Evolutionary conservation across 2,797 vertebrate genomes (phyloP).

Genomic region (Emydoidea blandingii): DNA sequence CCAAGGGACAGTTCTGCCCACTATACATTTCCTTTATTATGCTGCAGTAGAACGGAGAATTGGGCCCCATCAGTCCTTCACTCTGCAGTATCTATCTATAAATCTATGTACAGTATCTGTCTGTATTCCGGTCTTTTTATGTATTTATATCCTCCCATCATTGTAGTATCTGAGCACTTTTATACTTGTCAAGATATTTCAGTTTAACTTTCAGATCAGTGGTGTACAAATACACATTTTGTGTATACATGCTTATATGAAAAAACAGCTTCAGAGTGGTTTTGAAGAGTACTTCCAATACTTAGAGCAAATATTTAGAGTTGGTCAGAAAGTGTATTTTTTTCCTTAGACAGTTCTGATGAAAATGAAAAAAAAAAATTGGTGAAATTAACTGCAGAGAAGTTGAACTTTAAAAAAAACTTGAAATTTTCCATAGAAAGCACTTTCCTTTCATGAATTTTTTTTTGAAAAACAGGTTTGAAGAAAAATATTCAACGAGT

Average conservation of each 20-base stretch:
- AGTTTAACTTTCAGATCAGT: neutral
- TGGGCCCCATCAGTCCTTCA: neutral
- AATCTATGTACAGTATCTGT: neutral
- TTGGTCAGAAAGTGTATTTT: constrained; percentile 23
- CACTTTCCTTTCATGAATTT: neutral
- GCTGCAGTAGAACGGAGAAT: neutral
- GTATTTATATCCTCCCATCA: neutral
- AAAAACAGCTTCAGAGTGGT: neutral
- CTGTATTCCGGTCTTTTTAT: neutral
- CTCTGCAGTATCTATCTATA: neutral
- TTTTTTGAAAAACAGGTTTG: neutral
- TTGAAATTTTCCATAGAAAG: neutral
- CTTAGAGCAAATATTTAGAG: neutral
- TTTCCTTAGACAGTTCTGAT: neutral
- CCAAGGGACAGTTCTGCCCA: neutral
- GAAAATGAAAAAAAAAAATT: neutral
- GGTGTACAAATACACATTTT: neutral
- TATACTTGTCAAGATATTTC: neutral
- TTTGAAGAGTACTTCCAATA: neutral
- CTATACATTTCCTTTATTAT: neutral
- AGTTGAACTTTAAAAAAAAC: neutral
- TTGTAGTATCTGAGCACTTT: neutral
- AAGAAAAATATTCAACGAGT: neutral
- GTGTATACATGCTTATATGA: neutral
- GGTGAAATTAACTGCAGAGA: neutral